A percentile compares a stretch with the other conserved stretches of the same genome.
phyloP scores from a whole-genome alignment of 2,888 invertebrate genomes.

The Andrena bicolor region DNA sequence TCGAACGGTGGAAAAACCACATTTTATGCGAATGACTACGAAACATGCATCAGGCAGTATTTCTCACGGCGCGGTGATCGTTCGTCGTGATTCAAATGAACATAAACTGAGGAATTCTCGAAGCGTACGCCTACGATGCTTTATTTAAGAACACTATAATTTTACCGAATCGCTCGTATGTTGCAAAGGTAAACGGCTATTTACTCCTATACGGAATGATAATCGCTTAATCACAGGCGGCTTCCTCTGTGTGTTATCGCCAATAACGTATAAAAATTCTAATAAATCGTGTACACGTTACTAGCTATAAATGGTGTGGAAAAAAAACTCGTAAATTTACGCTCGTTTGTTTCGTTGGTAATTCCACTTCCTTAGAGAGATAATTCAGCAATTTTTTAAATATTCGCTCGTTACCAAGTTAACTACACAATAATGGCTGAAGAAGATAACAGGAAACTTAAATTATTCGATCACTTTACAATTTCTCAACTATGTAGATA shows the following conservation, averaged over 20 bases:
- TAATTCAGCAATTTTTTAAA: background rate
- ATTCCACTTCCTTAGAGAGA: background rate
- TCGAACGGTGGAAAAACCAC: background rate
- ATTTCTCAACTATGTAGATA: too few relatives aligned
- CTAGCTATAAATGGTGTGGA: background rate
- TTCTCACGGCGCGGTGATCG: constrained; percentile 32
- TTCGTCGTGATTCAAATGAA: constrained; percentile 38
- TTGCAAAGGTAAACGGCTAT: constrained; percentile 1
- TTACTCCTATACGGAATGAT: constrained; percentile 25
- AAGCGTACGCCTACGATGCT: constrained; percentile 45
- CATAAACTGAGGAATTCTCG: constrained; percentile 37
- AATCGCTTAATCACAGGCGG: constrained; percentile 55
- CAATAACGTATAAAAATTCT: constrained; percentile 15
- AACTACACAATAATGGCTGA: too few relatives aligned
- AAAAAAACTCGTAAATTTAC: constrained; percentile 15
- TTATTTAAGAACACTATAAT: constrained; percentile 47
- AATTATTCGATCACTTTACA: too few relatives aligned
- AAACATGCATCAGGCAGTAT: constrained; percentile 6
- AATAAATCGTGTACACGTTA: background rate
- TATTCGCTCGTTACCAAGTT: background rate
- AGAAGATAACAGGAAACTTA: too few relatives aligned
- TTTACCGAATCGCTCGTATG: constrained; percentile 30
- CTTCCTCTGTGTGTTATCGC: background rate
- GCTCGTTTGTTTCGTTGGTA: background rate
- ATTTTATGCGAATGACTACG: constrained; percentile 25